A percentile compares a stretch with the other conserved stretches of the same genome.
These are phyloP conservation scores for Mareca penelope DNA, from an alignment of 2,797 vertebrate genomes.

Conservation along the genomic window DNA sequence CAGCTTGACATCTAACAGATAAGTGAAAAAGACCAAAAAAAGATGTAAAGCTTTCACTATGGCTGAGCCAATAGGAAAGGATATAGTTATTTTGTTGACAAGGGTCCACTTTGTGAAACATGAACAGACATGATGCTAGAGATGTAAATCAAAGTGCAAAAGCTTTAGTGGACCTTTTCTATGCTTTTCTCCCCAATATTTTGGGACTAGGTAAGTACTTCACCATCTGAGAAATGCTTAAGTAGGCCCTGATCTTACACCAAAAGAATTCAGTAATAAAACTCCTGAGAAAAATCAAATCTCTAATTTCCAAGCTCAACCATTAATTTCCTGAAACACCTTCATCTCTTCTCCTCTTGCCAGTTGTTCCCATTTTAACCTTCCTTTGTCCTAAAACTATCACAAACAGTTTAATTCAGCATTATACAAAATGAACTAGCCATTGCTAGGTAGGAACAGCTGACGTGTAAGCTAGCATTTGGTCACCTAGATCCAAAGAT, in stretches of 20 bases:
- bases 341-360: constrained; percentile 3
- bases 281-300: constrained; percentile 44
- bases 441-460: not conserved
- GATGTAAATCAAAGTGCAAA: not conserved
- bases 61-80: not conserved
- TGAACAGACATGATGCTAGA: not conserved
- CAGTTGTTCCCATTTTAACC: not conserved
- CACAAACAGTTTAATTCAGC: not conserved
- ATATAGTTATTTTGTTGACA: not conserved
- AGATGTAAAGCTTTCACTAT: not conserved
- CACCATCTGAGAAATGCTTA: constrained; percentile 2
- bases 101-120: not conserved
- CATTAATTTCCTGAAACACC: constrained; percentile 29
- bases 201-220: not conserved
- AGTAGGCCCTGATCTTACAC: constrained; percentile 15
- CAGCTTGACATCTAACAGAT: not conserved
- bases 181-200: not conserved
- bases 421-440: not conserved
- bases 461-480: not conserved
- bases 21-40: not conserved
- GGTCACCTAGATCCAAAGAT: not conserved
- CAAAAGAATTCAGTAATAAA: constrained; percentile 38
- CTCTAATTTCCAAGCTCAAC: constrained; percentile 30
- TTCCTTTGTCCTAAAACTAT: constrained; percentile 3
- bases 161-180: not conserved